A percentile compares a stretch with the other conserved stretches of the same genome.
phyloP scores from a whole-genome alignment of 2,888 invertebrate genomes.

The Frankliniella intonsa region DNA sequence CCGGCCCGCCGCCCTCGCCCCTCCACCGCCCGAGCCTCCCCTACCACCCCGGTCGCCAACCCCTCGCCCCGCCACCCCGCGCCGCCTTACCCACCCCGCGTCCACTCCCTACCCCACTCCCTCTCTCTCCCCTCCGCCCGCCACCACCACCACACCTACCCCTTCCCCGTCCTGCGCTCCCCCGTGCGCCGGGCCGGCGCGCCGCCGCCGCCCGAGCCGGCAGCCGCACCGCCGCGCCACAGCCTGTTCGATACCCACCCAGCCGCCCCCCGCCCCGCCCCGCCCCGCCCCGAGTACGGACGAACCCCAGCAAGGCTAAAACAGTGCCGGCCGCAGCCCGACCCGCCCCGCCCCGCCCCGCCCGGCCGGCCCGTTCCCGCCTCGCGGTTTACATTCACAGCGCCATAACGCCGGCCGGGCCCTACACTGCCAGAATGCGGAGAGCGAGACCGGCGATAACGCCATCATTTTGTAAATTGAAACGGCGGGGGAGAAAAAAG shows the following conservation, averaged over 20 bases:
- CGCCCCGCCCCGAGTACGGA: neutral
- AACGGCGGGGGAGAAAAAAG: too few relatives aligned
- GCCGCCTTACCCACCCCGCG: neutral
- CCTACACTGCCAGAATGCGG: too few relatives aligned
- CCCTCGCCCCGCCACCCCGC: neutral
- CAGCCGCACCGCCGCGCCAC: neutral
- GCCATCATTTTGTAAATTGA: too few relatives aligned
- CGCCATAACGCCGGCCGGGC: too few relatives aligned
- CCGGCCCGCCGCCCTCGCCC: neutral
- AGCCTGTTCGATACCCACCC: neutral
- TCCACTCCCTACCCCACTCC: neutral
- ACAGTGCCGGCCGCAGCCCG: neutral
- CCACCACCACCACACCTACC: neutral
- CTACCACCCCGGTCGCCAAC: neutral
- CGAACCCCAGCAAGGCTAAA: neutral
- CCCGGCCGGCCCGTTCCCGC: too few relatives aligned
- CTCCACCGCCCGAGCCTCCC: neutral
- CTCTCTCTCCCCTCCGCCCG: neutral
- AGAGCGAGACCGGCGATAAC: too few relatives aligned
- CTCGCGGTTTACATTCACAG: too few relatives aligned
- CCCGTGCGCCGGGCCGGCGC: neutral
- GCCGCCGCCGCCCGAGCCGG: constrained; percentile 10
- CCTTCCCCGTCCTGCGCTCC: neutral
- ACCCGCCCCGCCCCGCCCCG: neutral
- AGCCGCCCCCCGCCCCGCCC: neutral